Evolutionary conservation across 2,888 invertebrate species (phyloP).

Genomic region (Drosophila nigritarsus): DNA sequence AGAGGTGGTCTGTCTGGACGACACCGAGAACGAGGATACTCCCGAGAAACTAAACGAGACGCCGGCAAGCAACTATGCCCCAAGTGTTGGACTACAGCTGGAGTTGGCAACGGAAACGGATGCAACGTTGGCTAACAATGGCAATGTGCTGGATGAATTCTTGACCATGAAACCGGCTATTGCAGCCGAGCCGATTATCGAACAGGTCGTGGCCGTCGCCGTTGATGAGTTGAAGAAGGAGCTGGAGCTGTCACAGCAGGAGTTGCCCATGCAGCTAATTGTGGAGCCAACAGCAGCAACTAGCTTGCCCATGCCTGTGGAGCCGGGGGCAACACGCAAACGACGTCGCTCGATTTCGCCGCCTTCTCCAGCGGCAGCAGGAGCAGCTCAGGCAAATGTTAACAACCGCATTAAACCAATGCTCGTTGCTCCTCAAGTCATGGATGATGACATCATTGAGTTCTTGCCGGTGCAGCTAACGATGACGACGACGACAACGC

Average conservation of each 20-base stretch:
- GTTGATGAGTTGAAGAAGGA: constrained; percentile 2
- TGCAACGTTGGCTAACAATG: constrained; percentile 42
- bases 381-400: constrained; percentile 3
- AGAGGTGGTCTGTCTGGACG: constrained; percentile 67
- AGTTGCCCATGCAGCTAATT: constrained; percentile 11
- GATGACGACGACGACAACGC: not conserved
- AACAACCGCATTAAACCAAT: constrained; percentile 33
- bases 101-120: constrained; percentile 22
- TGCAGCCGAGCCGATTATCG: constrained; percentile 20
- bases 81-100: constrained; percentile 8
- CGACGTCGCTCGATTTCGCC: constrained; percentile 62
- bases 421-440: constrained; percentile 1
- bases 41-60: constrained; percentile 50
- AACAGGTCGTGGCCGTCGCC: constrained; percentile 3
- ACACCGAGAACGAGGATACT: constrained; percentile 71
- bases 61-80: not conserved
- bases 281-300: not conserved
- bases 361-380: not conserved
- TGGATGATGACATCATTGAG: constrained; percentile 55
- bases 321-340: constrained; percentile 35
- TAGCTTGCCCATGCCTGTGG: constrained; percentile 17
- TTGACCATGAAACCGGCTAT: constrained; percentile 43
- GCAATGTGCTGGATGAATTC: constrained; percentile 58
- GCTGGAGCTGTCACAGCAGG: constrained; percentile 2
- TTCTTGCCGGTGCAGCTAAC: constrained; percentile 24